Conservation (phyloP, 2,888 invertebrate species). For the Andrena trimmerana region DNA sequence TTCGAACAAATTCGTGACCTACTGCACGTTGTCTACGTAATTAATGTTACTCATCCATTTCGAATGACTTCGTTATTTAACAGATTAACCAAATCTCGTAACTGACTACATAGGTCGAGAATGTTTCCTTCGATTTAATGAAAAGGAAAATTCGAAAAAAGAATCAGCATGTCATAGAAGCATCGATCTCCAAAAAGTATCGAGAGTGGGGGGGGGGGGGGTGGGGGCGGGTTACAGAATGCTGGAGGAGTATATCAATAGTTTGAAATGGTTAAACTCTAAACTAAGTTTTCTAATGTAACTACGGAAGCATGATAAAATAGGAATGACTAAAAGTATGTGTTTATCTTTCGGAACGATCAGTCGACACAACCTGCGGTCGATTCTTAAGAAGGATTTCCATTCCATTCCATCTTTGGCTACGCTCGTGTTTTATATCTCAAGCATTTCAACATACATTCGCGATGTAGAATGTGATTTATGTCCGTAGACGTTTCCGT, state of each 20-base stretch:
- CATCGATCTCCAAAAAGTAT: constrained; percentile 42
- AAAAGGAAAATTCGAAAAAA: background rate
- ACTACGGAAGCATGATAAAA: constrained; percentile 64
- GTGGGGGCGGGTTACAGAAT: constrained; percentile 31
- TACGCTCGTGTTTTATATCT: background rate
- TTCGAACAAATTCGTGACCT: constrained; percentile 18
- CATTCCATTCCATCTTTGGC: background rate
- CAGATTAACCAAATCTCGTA: background rate
- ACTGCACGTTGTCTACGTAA: background rate
- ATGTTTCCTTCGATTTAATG: constrained; percentile 36
- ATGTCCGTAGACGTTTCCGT: constrained; percentile 15
- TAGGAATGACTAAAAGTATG: constrained; percentile 50
- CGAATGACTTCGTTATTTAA: background rate
- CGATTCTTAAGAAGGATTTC: background rate
- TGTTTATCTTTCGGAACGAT: constrained; percentile 40
- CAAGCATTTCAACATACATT: background rate
- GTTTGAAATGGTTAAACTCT: constrained; percentile 41
- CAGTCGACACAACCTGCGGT: constrained; percentile 55
- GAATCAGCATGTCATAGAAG: constrained; percentile 69
- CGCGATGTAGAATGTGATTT: constrained; percentile 7
- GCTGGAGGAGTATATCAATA: constrained; percentile 44
- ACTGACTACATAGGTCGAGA: constrained; percentile 13
- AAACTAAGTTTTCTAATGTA: constrained; percentile 61
- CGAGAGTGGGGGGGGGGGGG: constrained; percentile 1
- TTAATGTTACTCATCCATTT: constrained; percentile 2